Evolutionary conservation across 2,888 invertebrate species (phyloP).

Genomic region (Belgica antarctica): DNA sequence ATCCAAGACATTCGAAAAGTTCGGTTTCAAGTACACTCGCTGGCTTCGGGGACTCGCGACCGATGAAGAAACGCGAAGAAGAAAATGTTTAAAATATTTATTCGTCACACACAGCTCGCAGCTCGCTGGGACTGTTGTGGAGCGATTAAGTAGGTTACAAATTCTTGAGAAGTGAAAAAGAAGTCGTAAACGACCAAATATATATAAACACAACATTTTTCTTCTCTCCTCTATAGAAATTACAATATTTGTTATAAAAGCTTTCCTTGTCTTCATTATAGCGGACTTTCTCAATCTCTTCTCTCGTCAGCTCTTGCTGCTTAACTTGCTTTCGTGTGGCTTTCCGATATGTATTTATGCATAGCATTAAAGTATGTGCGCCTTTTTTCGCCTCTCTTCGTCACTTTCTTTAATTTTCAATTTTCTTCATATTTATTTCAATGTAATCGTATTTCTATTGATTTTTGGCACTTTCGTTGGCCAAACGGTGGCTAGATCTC

Average conservation of each 20-base stretch:
- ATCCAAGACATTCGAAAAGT: background rate
- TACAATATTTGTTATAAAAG: slow-evolving; percentile 41
- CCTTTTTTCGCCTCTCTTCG: slow-evolving; percentile 42
- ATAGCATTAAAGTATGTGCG: slow-evolving; percentile 37
- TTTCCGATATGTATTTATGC: slow-evolving; percentile 35
- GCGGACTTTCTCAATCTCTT: slow-evolving; percentile 45
- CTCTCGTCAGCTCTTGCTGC: slow-evolving; percentile 17
- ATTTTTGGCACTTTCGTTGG: too few species aligned
- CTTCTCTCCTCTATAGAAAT: slow-evolving; percentile 34
- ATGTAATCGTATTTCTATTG: too few species aligned
- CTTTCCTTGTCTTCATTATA: slow-evolving; percentile 44
- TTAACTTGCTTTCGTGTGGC: slow-evolving; percentile 18
- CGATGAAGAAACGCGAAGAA: slow-evolving; percentile 13
- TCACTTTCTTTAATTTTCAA: slow-evolving; percentile 44
- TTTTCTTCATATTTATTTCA: slow-evolving; percentile 16
- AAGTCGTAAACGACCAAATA: slow-evolving; percentile 43
- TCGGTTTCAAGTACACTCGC: background rate
- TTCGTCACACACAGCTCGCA: slow-evolving; percentile 17
- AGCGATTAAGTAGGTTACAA: slow-evolving; percentile 45
- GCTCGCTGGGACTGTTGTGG: slow-evolving; percentile 14
- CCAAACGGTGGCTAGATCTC: too few species aligned
- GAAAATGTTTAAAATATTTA: background rate
- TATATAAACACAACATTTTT: slow-evolving; percentile 35
- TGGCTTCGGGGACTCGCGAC: background rate
- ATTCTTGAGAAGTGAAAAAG: slow-evolving; percentile 43